These are phyloP conservation scores for Drosophila asahinai DNA, from an alignment of 1,140 invertebrate genomes.

Conservation along the genomic window DNA sequence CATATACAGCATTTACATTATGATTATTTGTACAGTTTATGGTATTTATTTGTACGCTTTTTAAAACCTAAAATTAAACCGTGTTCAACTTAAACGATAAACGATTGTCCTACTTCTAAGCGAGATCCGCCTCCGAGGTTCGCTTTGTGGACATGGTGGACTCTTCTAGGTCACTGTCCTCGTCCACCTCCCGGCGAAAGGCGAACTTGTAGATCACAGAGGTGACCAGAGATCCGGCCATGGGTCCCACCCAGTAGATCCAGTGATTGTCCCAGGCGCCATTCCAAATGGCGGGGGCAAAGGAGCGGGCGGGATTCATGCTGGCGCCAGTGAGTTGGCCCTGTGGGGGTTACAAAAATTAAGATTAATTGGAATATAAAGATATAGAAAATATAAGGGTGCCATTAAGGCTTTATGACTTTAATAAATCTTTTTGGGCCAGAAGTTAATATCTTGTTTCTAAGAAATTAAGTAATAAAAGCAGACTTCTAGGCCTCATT, in stretches of 20 bases:
- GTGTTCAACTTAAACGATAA: slow-evolving; percentile 27
- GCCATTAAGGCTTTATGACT: too few species aligned
- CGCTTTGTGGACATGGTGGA: slow-evolving; percentile 22
- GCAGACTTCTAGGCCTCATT: not conserved
- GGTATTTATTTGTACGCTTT: slow-evolving; percentile 37
- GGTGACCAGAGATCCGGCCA: slow-evolving; percentile 86
- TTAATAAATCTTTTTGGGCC: too few species aligned
- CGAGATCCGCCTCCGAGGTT: slow-evolving; percentile 23
- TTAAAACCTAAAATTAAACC: slow-evolving; percentile 30
- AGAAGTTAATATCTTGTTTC: not conserved
- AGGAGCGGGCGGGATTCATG: slow-evolving; percentile 92
- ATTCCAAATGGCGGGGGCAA: slow-evolving; percentile 91
- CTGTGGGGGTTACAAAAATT: slow-evolving; percentile 72
- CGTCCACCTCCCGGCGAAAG: slow-evolving; percentile 71
- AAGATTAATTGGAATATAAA: too few species aligned
- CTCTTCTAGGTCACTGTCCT: not conserved
- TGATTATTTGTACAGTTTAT: slow-evolving; percentile 22
- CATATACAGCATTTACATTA: slow-evolving; percentile 28
- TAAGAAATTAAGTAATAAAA: not conserved
- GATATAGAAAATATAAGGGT: too few species aligned
- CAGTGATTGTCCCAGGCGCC: slow-evolving; percentile 90
- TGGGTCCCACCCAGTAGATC: slow-evolving; percentile 92
- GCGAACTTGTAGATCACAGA: slow-evolving; percentile 87
- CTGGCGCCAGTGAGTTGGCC: slow-evolving; percentile 90
- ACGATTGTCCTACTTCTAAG: slow-evolving; percentile 6